These are phyloP conservation scores for Volucella bombylans DNA, from an alignment of 2,888 invertebrate species.

Conservation along the genomic window DNA sequence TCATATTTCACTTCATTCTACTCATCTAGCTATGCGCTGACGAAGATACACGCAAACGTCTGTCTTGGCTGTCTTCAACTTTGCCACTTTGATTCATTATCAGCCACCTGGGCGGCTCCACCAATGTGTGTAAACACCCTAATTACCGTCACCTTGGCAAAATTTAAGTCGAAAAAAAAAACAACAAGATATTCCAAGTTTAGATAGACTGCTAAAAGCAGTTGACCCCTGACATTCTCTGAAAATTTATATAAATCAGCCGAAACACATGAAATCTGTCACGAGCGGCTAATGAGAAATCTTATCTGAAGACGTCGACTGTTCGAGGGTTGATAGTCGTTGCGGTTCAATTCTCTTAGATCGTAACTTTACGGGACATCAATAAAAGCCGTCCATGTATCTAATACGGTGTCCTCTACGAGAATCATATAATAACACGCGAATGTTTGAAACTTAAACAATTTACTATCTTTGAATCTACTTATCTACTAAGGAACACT, in stretches of 20 bases:
- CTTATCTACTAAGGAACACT: conserved; percentile 34
- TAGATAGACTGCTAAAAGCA: not conserved
- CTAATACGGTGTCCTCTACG: too few relatives aligned
- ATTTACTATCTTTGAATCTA: conserved; percentile 37
- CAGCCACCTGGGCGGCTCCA: too few relatives aligned
- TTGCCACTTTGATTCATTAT: too few relatives aligned
- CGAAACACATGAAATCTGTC: not conserved
- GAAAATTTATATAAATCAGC: not conserved
- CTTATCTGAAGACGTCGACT: not conserved
- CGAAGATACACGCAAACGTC: too few relatives aligned
- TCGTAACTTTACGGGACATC: not conserved
- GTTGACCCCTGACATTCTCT: conserved; percentile 11
- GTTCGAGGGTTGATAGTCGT: too few relatives aligned
- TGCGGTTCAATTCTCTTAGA: not conserved
- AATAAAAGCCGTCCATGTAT: too few relatives aligned
- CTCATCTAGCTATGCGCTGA: too few relatives aligned
- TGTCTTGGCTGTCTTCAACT: too few relatives aligned
- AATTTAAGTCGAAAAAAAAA: too few relatives aligned
- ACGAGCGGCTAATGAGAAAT: conserved; percentile 10
- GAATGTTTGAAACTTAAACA: conserved; percentile 25
- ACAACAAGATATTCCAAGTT: not conserved
- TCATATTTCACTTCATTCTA: too few relatives aligned
- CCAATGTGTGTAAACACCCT: too few relatives aligned
- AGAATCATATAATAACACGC: not conserved
- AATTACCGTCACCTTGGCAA: too few relatives aligned